A percentile compares a stretch with the other conserved stretches of the same genome.
These are phyloP conservation scores for Orthosia gothica DNA, from an alignment of 2,888 invertebrate species.

Conservation along the genomic window DNA sequence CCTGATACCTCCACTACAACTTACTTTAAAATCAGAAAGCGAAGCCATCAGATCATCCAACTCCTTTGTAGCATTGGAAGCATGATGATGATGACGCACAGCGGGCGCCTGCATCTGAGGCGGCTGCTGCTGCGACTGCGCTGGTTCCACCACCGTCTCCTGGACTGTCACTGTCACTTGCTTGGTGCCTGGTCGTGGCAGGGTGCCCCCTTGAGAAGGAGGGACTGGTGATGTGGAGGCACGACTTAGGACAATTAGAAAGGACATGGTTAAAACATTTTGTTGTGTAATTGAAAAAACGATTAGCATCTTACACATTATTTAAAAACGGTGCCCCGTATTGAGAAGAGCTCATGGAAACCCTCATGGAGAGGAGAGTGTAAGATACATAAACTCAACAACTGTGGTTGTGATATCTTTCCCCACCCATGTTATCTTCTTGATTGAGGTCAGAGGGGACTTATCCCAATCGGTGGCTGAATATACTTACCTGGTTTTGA, in stretches of 20 bases:
- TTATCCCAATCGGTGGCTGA: no score
- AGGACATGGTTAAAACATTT: no score
- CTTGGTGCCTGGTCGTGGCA: slow-evolving; percentile 90
- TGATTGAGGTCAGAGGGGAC: no score
- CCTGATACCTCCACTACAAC: slow-evolving; percentile 15
- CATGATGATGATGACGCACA: slow-evolving; percentile 87
- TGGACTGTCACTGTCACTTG: slow-evolving; percentile 91
- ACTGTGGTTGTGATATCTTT: no score
- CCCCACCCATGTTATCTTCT: no score
- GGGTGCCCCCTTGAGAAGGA: slow-evolving; percentile 78
- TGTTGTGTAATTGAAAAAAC: no score
- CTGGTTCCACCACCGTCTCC: slow-evolving; percentile 90
- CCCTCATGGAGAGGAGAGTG: no score
- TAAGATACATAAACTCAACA: no score
- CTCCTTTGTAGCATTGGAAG: slow-evolving; percentile 98
- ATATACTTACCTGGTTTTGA: no score
- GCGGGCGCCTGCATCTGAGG: slow-evolving; percentile 75
- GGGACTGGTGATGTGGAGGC: slow-evolving; percentile 83
- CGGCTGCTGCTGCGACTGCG: slow-evolving; percentile 83
- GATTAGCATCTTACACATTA: no score
- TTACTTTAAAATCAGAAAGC: slow-evolving; percentile 98
- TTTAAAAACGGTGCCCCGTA: no score
- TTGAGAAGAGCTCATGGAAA: no score
- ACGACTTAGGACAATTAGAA: slow-evolving; percentile 74
- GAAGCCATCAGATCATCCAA: slow-evolving; percentile 99